Evolutionary conservation across 2,888 invertebrate species (phyloP).

Genomic region (Pammene fasciana): DNA sequence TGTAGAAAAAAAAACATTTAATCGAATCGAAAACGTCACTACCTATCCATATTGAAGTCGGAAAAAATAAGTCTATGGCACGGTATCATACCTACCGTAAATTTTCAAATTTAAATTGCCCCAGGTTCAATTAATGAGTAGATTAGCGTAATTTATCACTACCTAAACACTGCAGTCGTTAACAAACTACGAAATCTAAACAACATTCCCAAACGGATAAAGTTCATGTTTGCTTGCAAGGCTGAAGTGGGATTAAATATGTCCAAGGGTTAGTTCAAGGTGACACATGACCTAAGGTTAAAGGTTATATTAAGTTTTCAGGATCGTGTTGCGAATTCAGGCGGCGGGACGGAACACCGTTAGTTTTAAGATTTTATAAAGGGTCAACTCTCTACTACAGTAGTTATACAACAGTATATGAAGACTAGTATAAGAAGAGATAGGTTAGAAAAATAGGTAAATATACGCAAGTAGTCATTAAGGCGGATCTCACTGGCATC

Average conservation of each 20-base stretch:
- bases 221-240: slow-evolving; percentile 2
- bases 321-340: background rate
- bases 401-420: background rate
- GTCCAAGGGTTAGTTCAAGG: slow-evolving; percentile 18
- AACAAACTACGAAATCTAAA: background rate
- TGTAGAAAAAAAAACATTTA: too few relatives aligned
- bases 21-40: too few relatives aligned
- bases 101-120: slow-evolving; percentile 3
- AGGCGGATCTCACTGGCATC: too few relatives aligned
- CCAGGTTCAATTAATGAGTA: background rate
- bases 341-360: background rate
- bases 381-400: background rate
- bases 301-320: slow-evolving; percentile 13
- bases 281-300: slow-evolving; percentile 9
- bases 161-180: background rate
- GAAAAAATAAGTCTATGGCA: too few relatives aligned
- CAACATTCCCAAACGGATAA: background rate
- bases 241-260: slow-evolving; percentile 6
- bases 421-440: too few relatives aligned
- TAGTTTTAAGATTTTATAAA: slow-evolving; percentile 11
- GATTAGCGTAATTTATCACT: slow-evolving; percentile 13
- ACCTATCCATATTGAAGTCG: too few relatives aligned
- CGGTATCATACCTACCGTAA: too few relatives aligned
- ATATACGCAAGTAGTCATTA: background rate
- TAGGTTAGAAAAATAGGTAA: background rate